Base-by-base conservation (phyloP, 2,888 invertebrate species). In the Drosophila tanythrix region DNA sequence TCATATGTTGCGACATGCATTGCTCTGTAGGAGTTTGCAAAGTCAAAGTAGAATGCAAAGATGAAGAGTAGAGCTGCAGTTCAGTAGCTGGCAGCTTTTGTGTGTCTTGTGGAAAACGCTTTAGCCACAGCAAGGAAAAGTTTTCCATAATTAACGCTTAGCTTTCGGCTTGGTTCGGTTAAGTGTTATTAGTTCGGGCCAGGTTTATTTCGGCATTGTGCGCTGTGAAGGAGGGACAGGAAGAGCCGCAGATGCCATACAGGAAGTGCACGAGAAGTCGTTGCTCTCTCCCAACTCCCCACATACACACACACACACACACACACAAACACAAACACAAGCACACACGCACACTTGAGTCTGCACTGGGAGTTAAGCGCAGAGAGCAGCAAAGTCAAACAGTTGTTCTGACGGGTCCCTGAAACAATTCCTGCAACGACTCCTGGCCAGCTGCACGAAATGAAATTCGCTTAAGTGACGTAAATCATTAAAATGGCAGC, bases 101-200 rank as follows among this genome's bases (percentile, higher is more conserved):
- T 87, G 61, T 69, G 70, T 80, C 63, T 77, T 67, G 21, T 61
- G 68, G 76, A 75, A 73, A 85, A 74, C 77, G 76, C 52, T 84
- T 82, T 57, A 75, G 70, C 59, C 70, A 59, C 57, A 51, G 65
- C 72, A 56, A 57, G 81, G 83, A 75, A 89, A 85, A 89, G 70
- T 87, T 90, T 77, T 79, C 70, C 80, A 78, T 86, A 90, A 88
- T 90, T 86, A 86, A 89, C 89, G 88, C 78, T 81, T 89, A 85
- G 79, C 86, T 76, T 70, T 80, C 53, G 81, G 66, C 83, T 59
- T 59, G 78, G 72, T n/a, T 56, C 70, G 56, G 66, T 77, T 85
- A 88, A 88, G 90, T 83, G 86, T 79, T 89, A 88, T 85, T 89
- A 88, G 90, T 89, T 81, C 56, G 46, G 63, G 67, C 71, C 48